Evolutionary conservation across 1,140 invertebrate species (phyloP).

Genomic region (Musca domestica): DNA sequence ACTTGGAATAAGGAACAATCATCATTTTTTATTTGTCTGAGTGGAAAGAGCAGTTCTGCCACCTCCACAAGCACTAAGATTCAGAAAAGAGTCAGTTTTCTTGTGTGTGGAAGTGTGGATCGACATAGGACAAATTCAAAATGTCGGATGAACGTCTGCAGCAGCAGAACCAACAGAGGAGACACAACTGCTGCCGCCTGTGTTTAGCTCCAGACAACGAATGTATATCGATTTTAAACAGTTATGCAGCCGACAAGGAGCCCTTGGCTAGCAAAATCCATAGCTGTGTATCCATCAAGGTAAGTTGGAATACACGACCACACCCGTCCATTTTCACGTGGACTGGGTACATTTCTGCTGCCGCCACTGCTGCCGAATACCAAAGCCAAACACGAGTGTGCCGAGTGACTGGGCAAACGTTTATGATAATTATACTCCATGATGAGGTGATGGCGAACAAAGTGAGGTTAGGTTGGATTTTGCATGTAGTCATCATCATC

Average conservation of each 20-base stretch:
- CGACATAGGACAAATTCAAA: conserved; percentile 16
- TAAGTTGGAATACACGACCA: conserved; percentile 34
- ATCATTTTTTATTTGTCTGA: background rate
- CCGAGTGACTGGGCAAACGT: background rate
- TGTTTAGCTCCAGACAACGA: conserved; percentile 51
- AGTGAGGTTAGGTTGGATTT: background rate
- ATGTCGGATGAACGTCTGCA: conserved; percentile 17
- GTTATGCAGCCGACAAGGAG: conserved; percentile 53
- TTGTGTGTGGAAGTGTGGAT: conserved; percentile 3
- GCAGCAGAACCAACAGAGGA: conserved; percentile 25
- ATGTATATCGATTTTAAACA: conserved; percentile 54
- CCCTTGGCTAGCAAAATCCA: conserved; percentile 50
- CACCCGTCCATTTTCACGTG: conserved; percentile 14
- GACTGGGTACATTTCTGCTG: background rate
- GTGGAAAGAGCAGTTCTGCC: too few species aligned
- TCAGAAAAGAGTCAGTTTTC: background rate
- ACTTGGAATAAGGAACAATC: conserved; percentile 1
- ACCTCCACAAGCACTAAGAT: background rate
- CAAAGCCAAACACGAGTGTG: background rate
- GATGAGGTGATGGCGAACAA: background rate
- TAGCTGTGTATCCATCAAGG: conserved; percentile 53
- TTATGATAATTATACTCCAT: conserved; percentile 8
- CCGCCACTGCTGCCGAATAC: background rate
- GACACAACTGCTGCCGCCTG: conserved; percentile 51
- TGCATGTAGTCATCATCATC: conserved; percentile 15